phyloP scores from a whole-genome alignment of 2,113 vertebrate species.

The Gopherus evgoodei region DNA sequence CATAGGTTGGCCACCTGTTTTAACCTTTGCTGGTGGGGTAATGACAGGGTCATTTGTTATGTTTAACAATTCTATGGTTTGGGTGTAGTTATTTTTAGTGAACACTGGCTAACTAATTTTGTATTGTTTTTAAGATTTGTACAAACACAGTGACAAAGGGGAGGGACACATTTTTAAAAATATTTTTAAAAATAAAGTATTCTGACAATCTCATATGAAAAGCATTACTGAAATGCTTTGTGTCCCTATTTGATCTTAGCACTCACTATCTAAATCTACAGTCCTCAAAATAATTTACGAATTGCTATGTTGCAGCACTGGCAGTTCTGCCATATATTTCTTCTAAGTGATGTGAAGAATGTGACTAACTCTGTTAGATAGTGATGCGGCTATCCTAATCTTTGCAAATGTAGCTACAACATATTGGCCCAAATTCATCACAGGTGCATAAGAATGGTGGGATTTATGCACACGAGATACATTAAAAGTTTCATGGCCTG shows the following conservation, averaged over 20 bases:
- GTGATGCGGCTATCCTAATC: neutral
- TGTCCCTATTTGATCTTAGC: neutral
- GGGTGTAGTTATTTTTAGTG: neutral
- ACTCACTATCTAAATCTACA: neutral
- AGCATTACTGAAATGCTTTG: neutral
- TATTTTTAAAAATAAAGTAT: neutral
- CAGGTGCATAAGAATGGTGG: neutral
- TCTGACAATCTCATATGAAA: neutral
- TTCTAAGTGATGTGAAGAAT: neutral
- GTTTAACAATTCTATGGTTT: neutral
- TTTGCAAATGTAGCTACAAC: neutral
- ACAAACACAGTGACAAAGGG: neutral
- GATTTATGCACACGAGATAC: neutral
- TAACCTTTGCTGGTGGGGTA: neutral
- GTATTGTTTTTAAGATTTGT: neutral
- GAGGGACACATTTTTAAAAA: neutral
- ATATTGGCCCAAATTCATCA: neutral
- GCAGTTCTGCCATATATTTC: neutral
- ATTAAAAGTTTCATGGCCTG: neutral
- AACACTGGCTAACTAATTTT: neutral
- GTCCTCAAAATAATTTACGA: neutral
- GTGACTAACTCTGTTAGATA: neutral
- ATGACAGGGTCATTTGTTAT: neutral
- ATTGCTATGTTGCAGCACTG: neutral
- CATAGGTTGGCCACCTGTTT: neutral